Conservation (phyloP, 1,140 invertebrate species). For the Teleopsis dalmanni region DNA sequence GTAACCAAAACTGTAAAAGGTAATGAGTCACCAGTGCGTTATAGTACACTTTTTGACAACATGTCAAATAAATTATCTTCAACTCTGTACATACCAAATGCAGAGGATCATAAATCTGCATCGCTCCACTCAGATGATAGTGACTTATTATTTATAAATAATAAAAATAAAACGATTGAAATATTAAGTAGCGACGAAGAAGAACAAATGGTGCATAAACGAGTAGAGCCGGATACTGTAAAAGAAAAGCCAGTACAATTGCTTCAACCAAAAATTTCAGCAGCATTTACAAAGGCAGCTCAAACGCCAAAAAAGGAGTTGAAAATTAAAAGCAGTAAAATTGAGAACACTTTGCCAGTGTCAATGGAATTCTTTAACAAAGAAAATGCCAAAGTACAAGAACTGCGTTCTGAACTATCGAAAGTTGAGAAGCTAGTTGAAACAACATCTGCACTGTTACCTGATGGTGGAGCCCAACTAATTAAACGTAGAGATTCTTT, state of each 20-base stretch:
- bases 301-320: too few relatives aligned
- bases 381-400: conserved; percentile 21
- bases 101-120: not conserved
- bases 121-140: conserved; percentile 18
- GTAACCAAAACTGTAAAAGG: too few relatives aligned
- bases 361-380: conserved; percentile 18
- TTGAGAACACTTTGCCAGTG: conserved; percentile 13
- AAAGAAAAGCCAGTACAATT: conserved; percentile 7
- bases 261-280: conserved; percentile 29
- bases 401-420: conserved; percentile 16
- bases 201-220: conserved; percentile 1
- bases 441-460: conserved; percentile 23
- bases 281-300: conserved; percentile 3
- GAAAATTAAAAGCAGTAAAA: not conserved
- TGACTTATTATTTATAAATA: conserved; percentile 29
- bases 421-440: conserved; percentile 24
- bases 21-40: too few relatives aligned
- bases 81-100: conserved; percentile 16
- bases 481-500: conserved; percentile 21
- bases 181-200: conserved; percentile 27
- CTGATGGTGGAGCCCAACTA: conserved; percentile 31
- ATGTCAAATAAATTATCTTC: conserved; percentile 29
- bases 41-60: conserved; percentile 25
- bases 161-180: conserved; percentile 28
- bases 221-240: not conserved